A percentile compares a stretch with the other conserved stretches of the same genome.
These are phyloP conservation scores for Propithecus perrieri DNA, from an alignment of 2,797 vertebrate species.

Conservation along the genomic window DNA sequence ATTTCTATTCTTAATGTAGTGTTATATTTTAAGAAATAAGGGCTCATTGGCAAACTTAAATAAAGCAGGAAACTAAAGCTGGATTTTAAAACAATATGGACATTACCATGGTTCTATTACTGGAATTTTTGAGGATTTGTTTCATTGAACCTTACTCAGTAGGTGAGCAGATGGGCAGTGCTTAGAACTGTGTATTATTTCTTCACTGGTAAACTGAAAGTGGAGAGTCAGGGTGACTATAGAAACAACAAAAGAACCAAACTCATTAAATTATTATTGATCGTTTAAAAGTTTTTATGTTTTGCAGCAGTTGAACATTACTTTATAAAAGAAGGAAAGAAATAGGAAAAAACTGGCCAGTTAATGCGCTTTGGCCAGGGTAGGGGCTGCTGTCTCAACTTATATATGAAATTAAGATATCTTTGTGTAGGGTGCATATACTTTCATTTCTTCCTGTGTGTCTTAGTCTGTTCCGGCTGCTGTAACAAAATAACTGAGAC, in stretches of 20 bases:
- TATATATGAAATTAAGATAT: neutral
- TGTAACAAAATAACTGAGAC: neutral
- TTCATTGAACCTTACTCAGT: neutral
- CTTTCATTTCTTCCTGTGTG: neutral
- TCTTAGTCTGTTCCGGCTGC: neutral
- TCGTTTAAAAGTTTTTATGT: neutral
- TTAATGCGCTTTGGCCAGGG: neutral
- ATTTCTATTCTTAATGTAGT: slow-evolving; percentile 6
- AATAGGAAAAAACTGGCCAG: neutral
- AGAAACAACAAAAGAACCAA: neutral
- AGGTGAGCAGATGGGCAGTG: neutral
- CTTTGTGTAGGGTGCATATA: neutral
- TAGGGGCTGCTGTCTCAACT: neutral
- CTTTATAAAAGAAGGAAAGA: neutral
- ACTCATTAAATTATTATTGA: neutral
- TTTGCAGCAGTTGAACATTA: neutral
- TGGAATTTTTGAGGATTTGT: neutral
- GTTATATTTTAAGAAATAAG: slow-evolving; percentile 42
- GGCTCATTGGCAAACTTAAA: neutral
- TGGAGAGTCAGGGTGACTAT: neutral
- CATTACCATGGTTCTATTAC: neutral
- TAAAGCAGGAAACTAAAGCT: slow-evolving; percentile 28
- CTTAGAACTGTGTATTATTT: neutral
- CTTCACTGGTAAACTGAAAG: neutral
- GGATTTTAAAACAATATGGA: neutral